Base-by-base conservation (phyloP, 2,797 vertebrate species). In the Cossypha dichroa region DNA sequence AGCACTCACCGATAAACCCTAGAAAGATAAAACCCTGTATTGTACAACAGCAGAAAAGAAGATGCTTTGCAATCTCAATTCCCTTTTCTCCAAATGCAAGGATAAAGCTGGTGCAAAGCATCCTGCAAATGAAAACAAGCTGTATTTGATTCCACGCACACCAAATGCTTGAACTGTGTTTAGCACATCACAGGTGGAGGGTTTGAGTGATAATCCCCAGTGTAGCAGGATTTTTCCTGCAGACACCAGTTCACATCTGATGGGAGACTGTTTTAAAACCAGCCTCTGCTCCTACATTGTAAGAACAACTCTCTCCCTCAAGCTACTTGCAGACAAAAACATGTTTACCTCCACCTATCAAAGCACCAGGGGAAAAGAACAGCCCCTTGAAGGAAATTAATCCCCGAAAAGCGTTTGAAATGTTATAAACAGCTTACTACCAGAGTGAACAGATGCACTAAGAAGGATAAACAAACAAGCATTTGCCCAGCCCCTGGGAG, bases 321-420 rank as follows among this genome's bases (percentile, higher is more conserved):
- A 95, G 88, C 86, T 91, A 90, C 81, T 93, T 86, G 72, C 66
- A 93, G 70, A 92, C 36, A 70, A 94, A 96, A 93, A 56, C 72
- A 72, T 83, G 75, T 94, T 97, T 95, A 94, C 56, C 56, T 93
- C 81, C 84, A 85, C 84, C 92, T 91, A 87, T 91, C 84, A 95
- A 96, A 93, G 81, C 64, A 87, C 45, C 10, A 4, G 45, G 73
- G 85, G 51, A 95, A 92, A 93, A 80, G 43, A 90, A 80, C 78
- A 91, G 73, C 74, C 86, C 60, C 70, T 89, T 85, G 62, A 95
- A 96, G 78, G 68, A 96, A 94, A 92, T 94, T 77, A 95, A 96
- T 83, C 45, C 58, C 56, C 0, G 0, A 59, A 93, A 92, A 43
- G 29, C 23, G 8, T 96, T 77, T 89, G 86, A 95, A 96, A 85